Evolutionary conservation across 1,140 invertebrate genomes (phyloP).

Genomic region (Neodiprion pinetum): DNA sequence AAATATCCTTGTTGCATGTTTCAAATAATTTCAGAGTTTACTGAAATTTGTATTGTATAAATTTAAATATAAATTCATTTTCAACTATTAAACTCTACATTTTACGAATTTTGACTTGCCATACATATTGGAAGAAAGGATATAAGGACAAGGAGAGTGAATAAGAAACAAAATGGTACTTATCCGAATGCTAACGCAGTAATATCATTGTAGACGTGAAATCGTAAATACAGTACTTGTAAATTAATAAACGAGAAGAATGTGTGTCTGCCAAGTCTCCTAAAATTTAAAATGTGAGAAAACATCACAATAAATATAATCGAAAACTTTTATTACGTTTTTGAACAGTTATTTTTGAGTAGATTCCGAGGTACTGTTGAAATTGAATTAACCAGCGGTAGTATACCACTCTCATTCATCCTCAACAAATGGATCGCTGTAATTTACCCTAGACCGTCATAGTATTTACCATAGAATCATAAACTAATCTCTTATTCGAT

Average conservation of each 20-base stretch:
- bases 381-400: too few species aligned
- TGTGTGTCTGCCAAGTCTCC: background rate
- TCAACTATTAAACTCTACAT: constrained; percentile 34
- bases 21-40: constrained; percentile 56
- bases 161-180: background rate
- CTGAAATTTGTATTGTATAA: constrained; percentile 50
- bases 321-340: too few species aligned
- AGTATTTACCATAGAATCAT: too few species aligned
- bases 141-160: background rate
- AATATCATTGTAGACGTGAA: background rate
- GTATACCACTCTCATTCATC: too few species aligned
- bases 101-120: background rate
- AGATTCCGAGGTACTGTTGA: too few species aligned
- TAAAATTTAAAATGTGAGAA: background rate
- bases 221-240: background rate
- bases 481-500: too few species aligned
- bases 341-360: too few species aligned
- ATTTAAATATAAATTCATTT: constrained; percentile 52
- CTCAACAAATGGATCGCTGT: too few species aligned
- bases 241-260: background rate
- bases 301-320: background rate
- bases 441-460: too few species aligned
- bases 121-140: background rate
- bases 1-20: constrained; percentile 50
- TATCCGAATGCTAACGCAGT: background rate